A percentile compares a stretch with the other conserved stretches of the same genome.
Evolutionary conservation across 2,113 vertebrate genomes (phyloP).

Genomic region (Callocephalon fimbriatum): DNA sequence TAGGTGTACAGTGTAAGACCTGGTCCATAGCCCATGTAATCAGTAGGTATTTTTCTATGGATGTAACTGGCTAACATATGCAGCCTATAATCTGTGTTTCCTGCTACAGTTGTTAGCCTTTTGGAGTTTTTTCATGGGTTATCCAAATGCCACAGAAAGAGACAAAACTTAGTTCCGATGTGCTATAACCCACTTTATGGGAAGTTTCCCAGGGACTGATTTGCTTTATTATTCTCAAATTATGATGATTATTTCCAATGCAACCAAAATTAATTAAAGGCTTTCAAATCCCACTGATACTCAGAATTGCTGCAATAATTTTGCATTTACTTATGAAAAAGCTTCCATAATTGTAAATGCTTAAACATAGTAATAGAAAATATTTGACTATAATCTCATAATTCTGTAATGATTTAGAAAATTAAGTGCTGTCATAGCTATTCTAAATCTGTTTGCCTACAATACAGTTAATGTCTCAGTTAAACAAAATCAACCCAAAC

Average conservation of each 20-base stretch:
- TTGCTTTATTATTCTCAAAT: constrained; percentile 6
- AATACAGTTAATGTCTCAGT: neutral
- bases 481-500: neutral
- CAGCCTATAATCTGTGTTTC: neutral
- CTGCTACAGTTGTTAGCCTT: neutral
- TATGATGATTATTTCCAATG: neutral
- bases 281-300: neutral
- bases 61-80: neutral
- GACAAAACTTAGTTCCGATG: neutral
- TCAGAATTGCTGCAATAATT: neutral
- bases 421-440: neutral
- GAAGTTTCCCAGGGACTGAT: neutral
- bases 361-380: neutral
- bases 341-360: neutral
- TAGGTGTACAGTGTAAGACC: neutral
- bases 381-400: neutral
- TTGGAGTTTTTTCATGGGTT: neutral
- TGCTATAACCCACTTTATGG: neutral
- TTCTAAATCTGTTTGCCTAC: neutral
- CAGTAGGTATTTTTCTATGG: neutral
- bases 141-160: neutral
- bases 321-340: neutral
- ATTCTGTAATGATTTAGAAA: constrained; percentile 16
- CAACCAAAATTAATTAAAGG: neutral
- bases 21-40: neutral